phyloP scores from a whole-genome alignment of 2,113 vertebrate genomes.

The Galbula dea region DNA sequence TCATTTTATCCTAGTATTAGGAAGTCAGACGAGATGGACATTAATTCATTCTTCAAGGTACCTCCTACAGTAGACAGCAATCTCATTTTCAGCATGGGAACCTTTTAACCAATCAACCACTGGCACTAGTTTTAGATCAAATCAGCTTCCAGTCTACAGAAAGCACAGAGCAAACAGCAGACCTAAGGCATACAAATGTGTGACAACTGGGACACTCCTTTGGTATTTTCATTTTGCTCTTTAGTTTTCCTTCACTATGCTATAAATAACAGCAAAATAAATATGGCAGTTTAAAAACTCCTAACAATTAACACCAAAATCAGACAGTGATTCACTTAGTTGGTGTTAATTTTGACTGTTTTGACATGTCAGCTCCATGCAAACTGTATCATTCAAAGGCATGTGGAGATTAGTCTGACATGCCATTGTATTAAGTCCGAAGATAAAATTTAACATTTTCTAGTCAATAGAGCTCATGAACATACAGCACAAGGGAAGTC shows the following conservation, averaged over 20 bases:
- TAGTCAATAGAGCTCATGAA: background rate
- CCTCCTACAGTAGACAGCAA: background rate
- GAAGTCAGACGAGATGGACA: background rate
- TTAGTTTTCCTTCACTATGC: background rate
- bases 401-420: background rate
- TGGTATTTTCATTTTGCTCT: background rate
- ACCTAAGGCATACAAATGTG: background rate
- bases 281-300: background rate
- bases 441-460: background rate
- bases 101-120: background rate
- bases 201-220: background rate
- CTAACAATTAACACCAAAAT: background rate
- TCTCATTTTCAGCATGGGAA: background rate
- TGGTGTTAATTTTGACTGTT: background rate
- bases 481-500: background rate
- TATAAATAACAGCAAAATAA: background rate
- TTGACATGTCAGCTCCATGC: background rate
- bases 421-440: background rate
- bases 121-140: background rate
- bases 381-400: rapidly evolving
- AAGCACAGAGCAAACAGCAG: background rate
- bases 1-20: background rate
- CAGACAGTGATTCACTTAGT: background rate
- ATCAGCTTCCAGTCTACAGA: background rate
- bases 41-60: background rate